These are phyloP conservation scores for Chloroceryle aenea DNA, from an alignment of 2,113 vertebrate species.

Conservation along the genomic window DNA sequence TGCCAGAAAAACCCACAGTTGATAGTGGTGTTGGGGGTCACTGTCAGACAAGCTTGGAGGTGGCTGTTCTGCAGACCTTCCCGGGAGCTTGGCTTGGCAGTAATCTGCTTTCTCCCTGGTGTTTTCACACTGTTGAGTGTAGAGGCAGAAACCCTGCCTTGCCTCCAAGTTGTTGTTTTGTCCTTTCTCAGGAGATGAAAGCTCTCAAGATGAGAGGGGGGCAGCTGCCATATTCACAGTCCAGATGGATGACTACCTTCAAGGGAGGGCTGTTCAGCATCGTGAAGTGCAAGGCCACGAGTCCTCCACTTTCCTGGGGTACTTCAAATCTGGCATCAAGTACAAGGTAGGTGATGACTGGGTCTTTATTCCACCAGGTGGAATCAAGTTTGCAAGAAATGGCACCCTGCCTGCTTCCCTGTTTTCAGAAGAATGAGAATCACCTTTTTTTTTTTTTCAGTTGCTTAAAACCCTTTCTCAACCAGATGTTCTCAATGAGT, in stretches of 20 bases:
- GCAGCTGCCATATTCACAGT: constrained; percentile 95
- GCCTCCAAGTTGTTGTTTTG: not conserved
- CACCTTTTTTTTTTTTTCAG: not conserved
- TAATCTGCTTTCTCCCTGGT: not conserved
- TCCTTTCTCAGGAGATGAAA: constrained; percentile 82
- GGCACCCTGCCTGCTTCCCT: not conserved
- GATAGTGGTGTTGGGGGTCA: not conserved
- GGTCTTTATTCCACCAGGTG: not conserved
- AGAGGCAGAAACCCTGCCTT: not conserved
- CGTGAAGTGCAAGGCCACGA: constrained; percentile 93
- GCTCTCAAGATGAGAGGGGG: constrained; percentile 94
- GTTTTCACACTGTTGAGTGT: not conserved
- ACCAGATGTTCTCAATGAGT: constrained; percentile 52
- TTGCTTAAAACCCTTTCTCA: not conserved
- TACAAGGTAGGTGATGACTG: constrained; percentile 86
- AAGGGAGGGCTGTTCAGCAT: constrained; percentile 91
- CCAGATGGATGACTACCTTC: constrained; percentile 95
- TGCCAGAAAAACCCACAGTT: not conserved
- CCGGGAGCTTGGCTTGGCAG: not conserved
- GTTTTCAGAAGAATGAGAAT: not conserved
- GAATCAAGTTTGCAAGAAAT: not conserved
- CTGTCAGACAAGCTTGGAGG: not conserved
- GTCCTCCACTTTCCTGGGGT: constrained; percentile 90
- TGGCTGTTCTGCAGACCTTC: not conserved
- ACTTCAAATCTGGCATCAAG: constrained; percentile 95